These are phyloP conservation scores for Matsumyia berberina DNA, from an alignment of 2,888 invertebrate genomes.

Conservation along the genomic window DNA sequence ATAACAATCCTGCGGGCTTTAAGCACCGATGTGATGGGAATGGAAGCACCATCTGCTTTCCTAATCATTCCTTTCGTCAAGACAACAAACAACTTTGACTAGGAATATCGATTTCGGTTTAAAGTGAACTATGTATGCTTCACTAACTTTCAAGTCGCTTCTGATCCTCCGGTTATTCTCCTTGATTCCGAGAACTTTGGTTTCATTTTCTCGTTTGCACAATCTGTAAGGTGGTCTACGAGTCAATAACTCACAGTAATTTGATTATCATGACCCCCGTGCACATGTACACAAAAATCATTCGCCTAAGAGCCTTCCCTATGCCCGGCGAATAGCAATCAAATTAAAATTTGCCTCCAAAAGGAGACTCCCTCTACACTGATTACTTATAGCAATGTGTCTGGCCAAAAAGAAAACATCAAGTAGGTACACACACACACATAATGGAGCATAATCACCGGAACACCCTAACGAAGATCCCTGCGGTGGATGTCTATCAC, in stretches of 20 bases:
- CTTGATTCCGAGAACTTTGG: too few relatives aligned
- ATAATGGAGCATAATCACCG: slow-evolving; percentile 29
- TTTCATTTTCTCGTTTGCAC: too few relatives aligned
- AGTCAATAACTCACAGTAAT: background rate
- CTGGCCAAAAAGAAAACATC: slow-evolving; percentile 1
- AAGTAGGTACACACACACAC: background rate
- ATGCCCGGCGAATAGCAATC: slow-evolving; percentile 26
- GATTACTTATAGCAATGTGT: slow-evolving; percentile 12
- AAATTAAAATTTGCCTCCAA: slow-evolving; percentile 40
- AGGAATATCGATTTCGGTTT: too few relatives aligned
- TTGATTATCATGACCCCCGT: background rate
- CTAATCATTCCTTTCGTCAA: too few relatives aligned
- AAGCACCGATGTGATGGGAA: too few relatives aligned
- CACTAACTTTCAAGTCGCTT: too few relatives aligned
- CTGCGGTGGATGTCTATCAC: slow-evolving; percentile 20
- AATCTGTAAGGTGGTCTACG: background rate
- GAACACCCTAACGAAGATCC: slow-evolving; percentile 15
- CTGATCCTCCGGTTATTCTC: too few relatives aligned
- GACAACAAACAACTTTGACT: too few relatives aligned
- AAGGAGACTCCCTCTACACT: slow-evolving; percentile 8
- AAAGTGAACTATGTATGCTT: too few relatives aligned
- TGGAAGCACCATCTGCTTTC: too few relatives aligned
- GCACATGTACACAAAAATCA: background rate
- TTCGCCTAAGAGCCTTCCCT: slow-evolving; percentile 23
- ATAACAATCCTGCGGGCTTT: too few relatives aligned